Base-by-base conservation (phyloP, 2,888 invertebrate species). In the Dusona sp. region DNA sequence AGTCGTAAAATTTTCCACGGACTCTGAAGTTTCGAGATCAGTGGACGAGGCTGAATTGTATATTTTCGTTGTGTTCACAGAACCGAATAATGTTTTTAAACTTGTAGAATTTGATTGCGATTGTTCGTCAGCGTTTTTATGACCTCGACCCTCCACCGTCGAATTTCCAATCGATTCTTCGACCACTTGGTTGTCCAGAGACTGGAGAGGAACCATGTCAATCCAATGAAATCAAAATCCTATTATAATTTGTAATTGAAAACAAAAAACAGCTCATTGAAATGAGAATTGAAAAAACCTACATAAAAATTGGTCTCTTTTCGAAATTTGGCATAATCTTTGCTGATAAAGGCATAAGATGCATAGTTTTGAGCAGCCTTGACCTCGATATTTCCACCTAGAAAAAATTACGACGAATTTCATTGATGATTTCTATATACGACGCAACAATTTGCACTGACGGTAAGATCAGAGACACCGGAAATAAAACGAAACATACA, bases 381-480 rank as follows among this genome's bases (percentile, higher is more conserved):
- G n/a, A 95, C 95, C 91, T 95, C 95, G 87, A 95, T 95, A 64
- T 94, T 94, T 83, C 95, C 95, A 93, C 95, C 95, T 95, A 89
- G 83, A 90, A 91, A 75, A 54, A 22, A 48, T 29, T 51, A 48
- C 38, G 25, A 16, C 13, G 13, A 33, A n/a, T 36, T 57, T 38
- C 25, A 38, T 33, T 38, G 13, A 16, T 45, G 11, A 11, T 13
- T 25, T 16, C 11, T 0, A 13, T 19, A 22, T 7, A 16, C 16
- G 70, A 19, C 25, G 36, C 11, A 45, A 70, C 25, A 70, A 45
- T 19, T 73, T 29, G 33, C 57, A 38, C 25, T 61, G 45, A 29
- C 6, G 16, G 54, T 25, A 48, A 11, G 16, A 48, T 29, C 16
- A 19, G 73, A n/a, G n/a, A n/a, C 19, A 48, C 19, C 22, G 36